Conservation (phyloP, 2,888 invertebrate species). For the Synanthedon formicaeformis region DNA sequence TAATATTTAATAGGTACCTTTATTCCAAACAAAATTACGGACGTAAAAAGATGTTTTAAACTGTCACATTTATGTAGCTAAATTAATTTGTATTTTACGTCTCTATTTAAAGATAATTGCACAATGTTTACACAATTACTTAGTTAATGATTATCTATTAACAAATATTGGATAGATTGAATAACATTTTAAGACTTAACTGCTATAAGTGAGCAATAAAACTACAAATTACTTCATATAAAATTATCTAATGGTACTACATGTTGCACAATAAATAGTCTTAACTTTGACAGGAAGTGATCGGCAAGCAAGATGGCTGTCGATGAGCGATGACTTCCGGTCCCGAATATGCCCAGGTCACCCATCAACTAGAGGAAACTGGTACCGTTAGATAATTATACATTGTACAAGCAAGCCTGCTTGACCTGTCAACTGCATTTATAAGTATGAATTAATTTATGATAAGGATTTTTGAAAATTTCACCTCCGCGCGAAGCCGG, state of each 20-base stretch:
- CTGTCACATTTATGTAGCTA: no score
- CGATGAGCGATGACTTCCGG: constrained; percentile 47
- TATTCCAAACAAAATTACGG: no score
- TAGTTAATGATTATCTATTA: no score
- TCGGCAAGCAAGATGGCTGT: constrained; percentile 38
- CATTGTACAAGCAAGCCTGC: neutral
- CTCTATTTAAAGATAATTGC: no score
- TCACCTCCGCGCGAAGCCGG: no score
- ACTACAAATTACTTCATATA: neutral
- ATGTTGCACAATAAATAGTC: constrained; percentile 7
- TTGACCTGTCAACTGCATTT: neutral
- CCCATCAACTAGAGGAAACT: constrained; percentile 13
- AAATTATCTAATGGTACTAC: neutral
- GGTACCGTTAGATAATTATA: constrained; percentile 2
- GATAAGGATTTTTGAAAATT: neutral
- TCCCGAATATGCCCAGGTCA: constrained; percentile 21
- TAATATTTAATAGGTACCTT: no score
- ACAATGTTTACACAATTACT: no score
- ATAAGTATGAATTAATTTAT: neutral
- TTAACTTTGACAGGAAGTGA: constrained; percentile 34
- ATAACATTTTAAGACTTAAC: no score
- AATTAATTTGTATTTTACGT: no score
- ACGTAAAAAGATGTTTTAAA: no score
- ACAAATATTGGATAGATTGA: no score
- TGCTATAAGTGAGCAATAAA: neutral